Base-by-base conservation (phyloP, 2,888 invertebrate species). In the Baronia brevicornis region DNA sequence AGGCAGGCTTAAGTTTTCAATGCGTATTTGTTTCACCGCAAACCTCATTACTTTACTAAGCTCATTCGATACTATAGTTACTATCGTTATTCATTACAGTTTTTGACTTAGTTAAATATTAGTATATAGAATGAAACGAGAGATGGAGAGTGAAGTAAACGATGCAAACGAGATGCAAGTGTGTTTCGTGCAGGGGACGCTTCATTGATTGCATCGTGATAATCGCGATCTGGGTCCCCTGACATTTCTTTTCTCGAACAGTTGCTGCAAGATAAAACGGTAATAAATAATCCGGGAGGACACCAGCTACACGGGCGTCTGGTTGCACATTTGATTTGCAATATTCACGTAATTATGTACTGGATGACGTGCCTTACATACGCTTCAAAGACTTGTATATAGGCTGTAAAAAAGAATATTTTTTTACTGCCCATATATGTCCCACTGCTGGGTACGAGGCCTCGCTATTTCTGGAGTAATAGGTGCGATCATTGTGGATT, bases 241-340 rank as follows among this genome's bases (percentile, higher is more conserved):
- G 79, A 75, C 71, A 71, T 74, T 79, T 79, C 73, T 79, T 78
- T 78, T 79, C 75, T 61, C 67, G 57, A 63, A 68, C 68, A 67
- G 70, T 70, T 70, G 66, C 63, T 46, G 60, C 62, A 60, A 77
- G 75, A 80, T 79, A 79, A 80, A 79, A 62, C 57, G 54, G 74
- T 60, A 79, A 78, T 82, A 80, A 82, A 80, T 80, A 78, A 78
- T 75, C 61, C 35, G 60, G 51, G 55, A 62, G 62, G 77, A 73
- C 75, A 60, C 59, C 49, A 60, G 49, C 54, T 57, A 60, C 68
- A 68, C 70, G 71, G 72, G 72, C 66, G 61, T 65, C 46, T 66
- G 54, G 70, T 61, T 70, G 75, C 71, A 71, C 66, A 73, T 72
- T 72, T 67, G 71, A 70, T 73, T 70, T 71, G 69, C 73, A 70